phyloP scores from a whole-genome alignment of 1,140 invertebrate species.

The Muscidifurax raptorellus region DNA sequence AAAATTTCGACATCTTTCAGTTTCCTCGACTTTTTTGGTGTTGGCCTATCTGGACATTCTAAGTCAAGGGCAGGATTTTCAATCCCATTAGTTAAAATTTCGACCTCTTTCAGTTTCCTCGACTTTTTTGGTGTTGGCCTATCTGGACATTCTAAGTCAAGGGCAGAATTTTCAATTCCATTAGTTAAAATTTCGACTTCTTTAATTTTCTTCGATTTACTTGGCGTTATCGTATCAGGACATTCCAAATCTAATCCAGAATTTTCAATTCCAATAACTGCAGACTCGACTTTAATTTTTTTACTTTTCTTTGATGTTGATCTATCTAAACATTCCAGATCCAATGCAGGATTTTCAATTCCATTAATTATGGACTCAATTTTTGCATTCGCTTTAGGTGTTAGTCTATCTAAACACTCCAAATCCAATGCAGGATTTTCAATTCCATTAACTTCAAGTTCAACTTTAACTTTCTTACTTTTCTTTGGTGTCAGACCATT shows the following conservation, averaged over 20 bases:
- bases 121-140: constrained; percentile 7
- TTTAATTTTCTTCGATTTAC: constrained; percentile 50
- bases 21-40: not conserved
- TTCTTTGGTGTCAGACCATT: constrained; percentile 19
- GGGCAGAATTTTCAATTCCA: constrained; percentile 26
- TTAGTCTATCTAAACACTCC: not conserved
- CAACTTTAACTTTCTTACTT: constrained; percentile 42
- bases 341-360: constrained; percentile 46
- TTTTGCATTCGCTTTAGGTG: constrained; percentile 17
- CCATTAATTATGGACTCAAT: not conserved
- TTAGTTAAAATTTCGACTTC: not conserved
- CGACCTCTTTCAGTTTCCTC: constrained; percentile 21
- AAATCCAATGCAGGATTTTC: constrained; percentile 30
- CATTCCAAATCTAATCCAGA: constrained; percentile 45
- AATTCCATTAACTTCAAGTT: constrained; percentile 5
- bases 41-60: not conserved
- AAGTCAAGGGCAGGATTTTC: constrained; percentile 29
- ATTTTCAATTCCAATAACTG: constrained; percentile 54
- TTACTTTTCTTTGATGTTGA: constrained; percentile 12
- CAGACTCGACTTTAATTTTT: not conserved
- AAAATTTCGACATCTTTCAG: not conserved
- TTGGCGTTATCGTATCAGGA: not conserved
- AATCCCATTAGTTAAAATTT: constrained; percentile 9
- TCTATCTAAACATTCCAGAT: constrained; percentile 27
- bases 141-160: constrained; percentile 25